A percentile compares a stretch with the other conserved stretches of the same genome.
phyloP scores from a whole-genome alignment of 2,113 vertebrate species.

The Tyrannus savana region DNA sequence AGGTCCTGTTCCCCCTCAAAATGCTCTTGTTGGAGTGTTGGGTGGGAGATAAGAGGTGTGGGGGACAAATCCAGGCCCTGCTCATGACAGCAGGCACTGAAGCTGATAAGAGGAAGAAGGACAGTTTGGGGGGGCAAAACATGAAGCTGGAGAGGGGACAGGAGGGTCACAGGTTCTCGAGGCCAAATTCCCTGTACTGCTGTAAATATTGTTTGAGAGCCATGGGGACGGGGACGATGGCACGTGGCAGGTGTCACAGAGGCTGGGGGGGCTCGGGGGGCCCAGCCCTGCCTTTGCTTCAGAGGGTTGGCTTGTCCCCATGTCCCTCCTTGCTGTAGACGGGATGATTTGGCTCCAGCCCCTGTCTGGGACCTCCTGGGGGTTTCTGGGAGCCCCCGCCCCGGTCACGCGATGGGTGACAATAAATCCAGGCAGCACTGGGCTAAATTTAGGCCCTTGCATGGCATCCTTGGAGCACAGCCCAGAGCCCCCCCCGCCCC shows the following conservation, averaged over 20 bases:
- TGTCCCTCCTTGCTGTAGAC: neutral
- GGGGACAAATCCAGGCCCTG: neutral
- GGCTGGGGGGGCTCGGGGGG: accelerated
- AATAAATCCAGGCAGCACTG: neutral
- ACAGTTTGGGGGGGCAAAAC: neutral
- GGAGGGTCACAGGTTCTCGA: neutral
- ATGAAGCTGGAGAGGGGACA: accelerated
- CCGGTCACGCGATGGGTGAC: neutral
- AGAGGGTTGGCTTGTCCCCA: neutral
- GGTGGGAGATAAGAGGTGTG: neutral
- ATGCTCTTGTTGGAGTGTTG: neutral
- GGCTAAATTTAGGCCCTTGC: slow-evolving; percentile 29
- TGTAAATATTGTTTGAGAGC: slow-evolving; percentile 55
- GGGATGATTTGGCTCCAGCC: neutral
- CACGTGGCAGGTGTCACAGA: slow-evolving; percentile 14
- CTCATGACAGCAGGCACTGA: neutral
- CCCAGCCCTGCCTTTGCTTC: neutral
- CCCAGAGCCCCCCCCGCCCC: neutral
- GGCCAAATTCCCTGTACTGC: neutral
- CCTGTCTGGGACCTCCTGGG: neutral
- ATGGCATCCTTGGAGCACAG: neutral
- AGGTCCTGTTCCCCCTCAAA: neutral
- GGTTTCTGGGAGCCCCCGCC: neutral
- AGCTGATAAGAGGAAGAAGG: neutral
- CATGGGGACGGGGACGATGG: slow-evolving; percentile 32